A percentile compares a stretch with the other conserved stretches of the same genome.
phyloP scores from a whole-genome alignment of 2,888 invertebrate species.

The Drosophila kanekoi region DNA sequence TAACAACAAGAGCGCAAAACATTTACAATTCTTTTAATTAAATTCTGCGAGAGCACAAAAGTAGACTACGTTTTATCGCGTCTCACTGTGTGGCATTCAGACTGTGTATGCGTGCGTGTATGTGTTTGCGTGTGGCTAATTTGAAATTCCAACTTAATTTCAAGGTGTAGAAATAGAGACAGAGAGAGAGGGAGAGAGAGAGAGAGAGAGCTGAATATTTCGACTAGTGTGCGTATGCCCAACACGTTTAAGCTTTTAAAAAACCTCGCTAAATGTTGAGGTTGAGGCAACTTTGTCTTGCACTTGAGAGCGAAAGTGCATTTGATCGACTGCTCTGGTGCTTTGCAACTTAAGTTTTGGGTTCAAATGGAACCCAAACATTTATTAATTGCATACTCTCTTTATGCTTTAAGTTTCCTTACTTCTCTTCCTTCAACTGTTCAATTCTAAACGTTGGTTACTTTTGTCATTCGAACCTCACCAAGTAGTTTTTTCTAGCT shows the following conservation, averaged over 20 bases:
- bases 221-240: constrained; percentile 39
- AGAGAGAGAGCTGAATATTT: constrained; percentile 11
- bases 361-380: constrained; percentile 35
- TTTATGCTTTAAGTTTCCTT: too few species aligned
- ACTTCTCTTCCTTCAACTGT: too few species aligned
- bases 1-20: constrained; percentile 42
- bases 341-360: neutral
- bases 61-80: constrained; percentile 51
- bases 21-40: constrained; percentile 79
- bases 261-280: constrained; percentile 55
- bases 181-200: neutral
- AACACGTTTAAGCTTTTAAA: constrained; percentile 80
- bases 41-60: constrained; percentile 69
- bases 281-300: constrained; percentile 29
- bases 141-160: constrained; percentile 78
- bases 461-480: too few species aligned
- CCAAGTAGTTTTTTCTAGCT: neutral
- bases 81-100: constrained; percentile 5
- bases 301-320: constrained; percentile 45
- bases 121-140: constrained; percentile 54
- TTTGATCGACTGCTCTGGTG: constrained; percentile 15
- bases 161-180: constrained; percentile 34
- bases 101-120: constrained; percentile 7
- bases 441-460: neutral
- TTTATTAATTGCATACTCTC: constrained; percentile 74